Percentiles rank a stretch among this genome's conserved stretches.
phyloP scores from a whole-genome alignment of 2,888 invertebrate genomes.

The Aplocera efformata region DNA sequence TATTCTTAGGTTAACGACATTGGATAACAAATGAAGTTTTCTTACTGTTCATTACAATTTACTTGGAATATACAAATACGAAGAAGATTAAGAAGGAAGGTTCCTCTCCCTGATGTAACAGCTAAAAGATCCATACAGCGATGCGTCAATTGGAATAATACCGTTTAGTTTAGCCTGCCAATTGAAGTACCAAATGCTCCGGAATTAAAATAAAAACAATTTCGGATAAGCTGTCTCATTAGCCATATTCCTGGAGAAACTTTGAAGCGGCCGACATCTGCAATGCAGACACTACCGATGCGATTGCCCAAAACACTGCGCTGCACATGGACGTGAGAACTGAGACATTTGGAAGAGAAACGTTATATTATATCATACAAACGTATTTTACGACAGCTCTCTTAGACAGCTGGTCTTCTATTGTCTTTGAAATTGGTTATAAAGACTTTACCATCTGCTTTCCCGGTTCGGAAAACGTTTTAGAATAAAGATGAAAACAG shows the following conservation, averaged over 20 bases:
- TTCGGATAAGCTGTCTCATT: conserved; percentile 16
- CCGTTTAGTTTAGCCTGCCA: no score
- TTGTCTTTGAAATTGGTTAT: conserved; percentile 44
- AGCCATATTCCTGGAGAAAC: conserved; percentile 55
- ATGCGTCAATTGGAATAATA: no score
- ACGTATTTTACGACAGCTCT: conserved; percentile 45
- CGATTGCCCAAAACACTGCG: conserved; percentile 69
- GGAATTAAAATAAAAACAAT: conserved; percentile 1
- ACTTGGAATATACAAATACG: no score
- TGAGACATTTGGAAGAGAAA: conserved; percentile 56
- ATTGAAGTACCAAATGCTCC: neutral
- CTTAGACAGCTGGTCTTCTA: conserved; percentile 30
- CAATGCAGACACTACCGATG: conserved; percentile 57
- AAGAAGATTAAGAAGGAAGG: no score
- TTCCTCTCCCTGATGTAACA: no score
- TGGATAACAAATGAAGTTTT: no score
- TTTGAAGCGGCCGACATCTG: conserved; percentile 69
- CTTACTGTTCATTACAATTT: no score
- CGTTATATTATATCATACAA: no score
- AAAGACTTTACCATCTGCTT: conserved; percentile 31
- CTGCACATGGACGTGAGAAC: conserved; percentile 73
- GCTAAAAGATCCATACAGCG: no score
- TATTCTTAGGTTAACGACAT: neutral
- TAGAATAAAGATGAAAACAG: conserved; percentile 2
- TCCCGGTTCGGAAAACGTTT: conserved; percentile 23